Evolutionary conservation across 2,888 invertebrate species (phyloP).

Genomic region (Drosophila quinaria): DNA sequence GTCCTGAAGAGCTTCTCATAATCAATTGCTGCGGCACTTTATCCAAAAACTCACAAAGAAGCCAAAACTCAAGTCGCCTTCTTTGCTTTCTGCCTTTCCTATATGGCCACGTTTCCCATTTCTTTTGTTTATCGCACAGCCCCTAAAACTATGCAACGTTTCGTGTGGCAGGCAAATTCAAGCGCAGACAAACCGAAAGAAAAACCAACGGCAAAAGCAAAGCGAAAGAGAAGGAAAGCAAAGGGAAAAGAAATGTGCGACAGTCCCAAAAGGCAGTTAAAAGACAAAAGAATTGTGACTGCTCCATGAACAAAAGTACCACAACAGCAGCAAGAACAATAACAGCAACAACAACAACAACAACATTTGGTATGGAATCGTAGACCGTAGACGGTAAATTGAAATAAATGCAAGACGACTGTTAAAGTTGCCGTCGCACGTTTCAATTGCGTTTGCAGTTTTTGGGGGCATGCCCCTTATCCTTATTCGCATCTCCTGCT

Average conservation of each 20-base stretch:
- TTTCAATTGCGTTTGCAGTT: constrained; percentile 73
- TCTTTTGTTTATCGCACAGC: constrained; percentile 23
- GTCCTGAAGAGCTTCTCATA: constrained; percentile 22
- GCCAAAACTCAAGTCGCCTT: constrained; percentile 6
- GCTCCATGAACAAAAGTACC: constrained; percentile 33
- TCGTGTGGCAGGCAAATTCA: constrained; percentile 66
- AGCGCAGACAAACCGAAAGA: constrained; percentile 13
- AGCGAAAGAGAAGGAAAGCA: constrained; percentile 4
- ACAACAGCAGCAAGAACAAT: constrained; percentile 13
- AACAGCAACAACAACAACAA: constrained; percentile 9
- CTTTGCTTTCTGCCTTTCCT: neutral
- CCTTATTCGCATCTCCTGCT: neutral
- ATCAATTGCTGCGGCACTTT: constrained; percentile 40
- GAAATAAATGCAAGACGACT: constrained; percentile 80
- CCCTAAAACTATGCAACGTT: constrained; percentile 41
- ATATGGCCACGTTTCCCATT: neutral
- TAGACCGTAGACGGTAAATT: constrained; percentile 69
- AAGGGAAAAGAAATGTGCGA: constrained; percentile 57
- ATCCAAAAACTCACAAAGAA: constrained; percentile 18
- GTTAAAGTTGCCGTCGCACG: constrained; percentile 80
- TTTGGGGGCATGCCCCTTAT: constrained; percentile 1
- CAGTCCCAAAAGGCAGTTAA: constrained; percentile 69
- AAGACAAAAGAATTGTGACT: constrained; percentile 76
- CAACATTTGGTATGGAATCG: constrained; percentile 3
- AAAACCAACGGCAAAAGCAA: neutral